These are phyloP conservation scores for Babyrousa celebensis DNA, from an alignment of 2,797 vertebrate species.

Conservation along the genomic window DNA sequence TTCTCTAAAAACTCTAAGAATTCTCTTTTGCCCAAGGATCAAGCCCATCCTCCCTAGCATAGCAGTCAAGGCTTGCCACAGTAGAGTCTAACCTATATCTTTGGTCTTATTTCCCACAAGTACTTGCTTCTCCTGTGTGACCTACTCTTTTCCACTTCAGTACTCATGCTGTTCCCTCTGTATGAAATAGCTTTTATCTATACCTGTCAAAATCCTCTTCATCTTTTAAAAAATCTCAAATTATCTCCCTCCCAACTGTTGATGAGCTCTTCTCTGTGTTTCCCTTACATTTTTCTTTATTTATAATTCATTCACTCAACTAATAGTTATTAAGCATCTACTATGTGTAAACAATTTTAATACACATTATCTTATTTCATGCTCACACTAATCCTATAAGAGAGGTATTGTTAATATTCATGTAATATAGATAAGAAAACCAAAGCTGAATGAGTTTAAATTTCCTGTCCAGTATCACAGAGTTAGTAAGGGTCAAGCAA, in stretches of 20 bases:
- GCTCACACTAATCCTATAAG: background rate
- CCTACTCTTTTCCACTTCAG: background rate
- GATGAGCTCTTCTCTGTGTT: background rate
- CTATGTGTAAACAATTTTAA: background rate
- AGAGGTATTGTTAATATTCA: background rate
- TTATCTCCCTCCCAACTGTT: background rate
- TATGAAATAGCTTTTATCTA: background rate
- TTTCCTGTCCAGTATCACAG: background rate
- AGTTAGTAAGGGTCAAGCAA: background rate
- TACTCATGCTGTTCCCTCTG: background rate
- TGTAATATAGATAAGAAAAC: background rate
- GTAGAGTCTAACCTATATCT: background rate
- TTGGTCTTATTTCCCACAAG: background rate
- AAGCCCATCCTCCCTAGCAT: background rate
- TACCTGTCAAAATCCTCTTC: background rate
- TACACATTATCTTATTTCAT: slow-evolving; percentile 48
- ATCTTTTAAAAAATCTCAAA: background rate
- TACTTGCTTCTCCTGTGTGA: background rate
- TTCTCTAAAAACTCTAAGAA: slow-evolving; percentile 14
- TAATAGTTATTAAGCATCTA: slow-evolving; percentile 47
- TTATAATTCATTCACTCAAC: slow-evolving; percentile 31
- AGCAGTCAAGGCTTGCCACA: background rate
- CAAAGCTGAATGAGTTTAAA: background rate
- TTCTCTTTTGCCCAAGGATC: background rate
- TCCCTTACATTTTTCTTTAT: slow-evolving; percentile 31